Conservation (phyloP, 2,888 invertebrate genomes). For the Acanthosepion pharaonis region DNA sequence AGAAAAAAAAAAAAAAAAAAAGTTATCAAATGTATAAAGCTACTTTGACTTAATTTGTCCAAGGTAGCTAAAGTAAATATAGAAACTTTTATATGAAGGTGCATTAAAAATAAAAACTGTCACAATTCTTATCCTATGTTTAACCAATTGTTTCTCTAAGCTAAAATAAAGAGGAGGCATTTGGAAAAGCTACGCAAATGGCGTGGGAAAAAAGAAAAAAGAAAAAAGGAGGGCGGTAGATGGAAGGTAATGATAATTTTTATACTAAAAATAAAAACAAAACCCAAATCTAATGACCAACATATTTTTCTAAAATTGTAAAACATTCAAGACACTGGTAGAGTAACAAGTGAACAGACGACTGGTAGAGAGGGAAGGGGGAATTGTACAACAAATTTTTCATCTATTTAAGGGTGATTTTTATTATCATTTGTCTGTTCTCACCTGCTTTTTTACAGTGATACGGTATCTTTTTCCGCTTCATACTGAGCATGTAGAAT, state of each 20-base stretch:
- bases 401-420: not conserved
- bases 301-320: not conserved
- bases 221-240: too few relatives aligned
- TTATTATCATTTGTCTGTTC: conserved; percentile 36
- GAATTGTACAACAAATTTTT: not conserved
- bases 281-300: too few relatives aligned
- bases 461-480: conserved; percentile 49
- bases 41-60: too few relatives aligned
- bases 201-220: not conserved
- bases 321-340: not conserved
- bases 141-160: not conserved
- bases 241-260: not conserved
- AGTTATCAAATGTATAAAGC: too few relatives aligned
- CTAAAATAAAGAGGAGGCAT: not conserved
- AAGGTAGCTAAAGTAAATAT: too few relatives aligned
- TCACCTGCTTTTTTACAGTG: conserved; percentile 57
- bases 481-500: conserved; percentile 80
- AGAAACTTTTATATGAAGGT: not conserved
- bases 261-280: too few relatives aligned
- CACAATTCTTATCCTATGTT: not conserved
- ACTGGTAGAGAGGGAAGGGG: not conserved
- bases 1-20: too few relatives aligned
- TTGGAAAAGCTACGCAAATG: not conserved
- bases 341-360: not conserved
- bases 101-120: not conserved